phyloP scores from a whole-genome alignment of 2,113 vertebrate genomes.

The Rhea americana region DNA sequence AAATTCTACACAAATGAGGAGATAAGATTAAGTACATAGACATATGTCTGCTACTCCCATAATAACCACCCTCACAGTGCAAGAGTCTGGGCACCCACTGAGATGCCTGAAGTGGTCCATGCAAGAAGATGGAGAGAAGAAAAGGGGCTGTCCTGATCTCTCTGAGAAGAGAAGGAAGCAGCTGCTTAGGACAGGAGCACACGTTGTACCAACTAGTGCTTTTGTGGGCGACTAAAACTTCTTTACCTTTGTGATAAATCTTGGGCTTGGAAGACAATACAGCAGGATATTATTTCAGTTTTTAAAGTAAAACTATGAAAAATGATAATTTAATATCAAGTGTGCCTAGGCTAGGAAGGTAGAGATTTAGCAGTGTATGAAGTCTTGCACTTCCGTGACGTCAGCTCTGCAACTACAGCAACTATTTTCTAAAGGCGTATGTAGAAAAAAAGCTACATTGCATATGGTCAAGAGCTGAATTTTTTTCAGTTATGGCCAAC shows the following conservation, averaged over 20 bases:
- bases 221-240: neutral
- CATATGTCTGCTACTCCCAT: neutral
- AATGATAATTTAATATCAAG: fast-evolving
- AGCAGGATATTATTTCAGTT: neutral
- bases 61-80: neutral
- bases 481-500: neutral
- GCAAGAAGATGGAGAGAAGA: neutral
- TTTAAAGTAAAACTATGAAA: neutral
- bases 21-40: neutral
- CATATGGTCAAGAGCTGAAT: fast-evolving
- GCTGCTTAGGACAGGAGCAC: neutral
- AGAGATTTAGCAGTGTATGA: neutral
- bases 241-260: neutral
- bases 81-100: neutral
- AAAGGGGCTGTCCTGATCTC: neutral
- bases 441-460: neutral
- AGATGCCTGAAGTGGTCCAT: neutral
- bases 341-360: neutral
- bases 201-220: fast-evolving
- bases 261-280: neutral
- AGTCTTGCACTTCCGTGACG: neutral
- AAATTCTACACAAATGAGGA: neutral
- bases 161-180: neutral
- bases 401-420: neutral
- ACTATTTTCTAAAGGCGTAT: neutral